Evolutionary conservation across 2,113 vertebrate species (phyloP).

Genomic region (Ranitomeya variabilis): DNA sequence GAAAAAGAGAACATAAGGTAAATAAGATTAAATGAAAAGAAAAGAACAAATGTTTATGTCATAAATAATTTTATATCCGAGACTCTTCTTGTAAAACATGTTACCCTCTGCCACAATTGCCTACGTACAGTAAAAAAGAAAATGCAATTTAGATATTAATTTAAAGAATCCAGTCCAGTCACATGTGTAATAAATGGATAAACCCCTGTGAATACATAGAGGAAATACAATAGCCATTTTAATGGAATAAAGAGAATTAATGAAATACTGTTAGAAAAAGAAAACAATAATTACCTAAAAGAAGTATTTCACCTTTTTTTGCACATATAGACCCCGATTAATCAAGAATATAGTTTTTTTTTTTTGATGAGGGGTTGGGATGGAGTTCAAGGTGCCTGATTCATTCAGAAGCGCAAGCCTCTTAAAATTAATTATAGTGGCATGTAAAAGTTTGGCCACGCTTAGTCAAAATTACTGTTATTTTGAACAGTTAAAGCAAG

Average conservation of each 20-base stretch:
- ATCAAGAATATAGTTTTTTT: no score
- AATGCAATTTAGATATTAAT: background rate
- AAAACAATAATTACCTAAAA: background rate
- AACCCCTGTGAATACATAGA: background rate
- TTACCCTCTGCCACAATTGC: background rate
- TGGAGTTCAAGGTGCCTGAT: no score
- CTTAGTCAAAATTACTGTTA: no score
- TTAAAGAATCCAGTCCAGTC: background rate
- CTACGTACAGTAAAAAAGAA: background rate
- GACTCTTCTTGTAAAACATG: slow-evolving; percentile 7
- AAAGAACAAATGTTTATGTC: slow-evolving; percentile 47
- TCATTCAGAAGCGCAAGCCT: no score
- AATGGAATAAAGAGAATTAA: background rate
- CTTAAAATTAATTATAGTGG: no score
- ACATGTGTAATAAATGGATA: background rate
- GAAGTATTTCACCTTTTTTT: no score
- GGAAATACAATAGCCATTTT: background rate
- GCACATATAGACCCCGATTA: no score
- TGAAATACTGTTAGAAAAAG: background rate
- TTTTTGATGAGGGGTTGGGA: no score
- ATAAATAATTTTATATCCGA: slow-evolving; percentile 40
- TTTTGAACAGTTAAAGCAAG: no score
- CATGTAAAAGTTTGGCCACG: no score
- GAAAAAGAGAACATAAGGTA: slow-evolving; percentile 46
- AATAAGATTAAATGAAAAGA: slow-evolving; percentile 44